Percentiles rank a stretch among this genome's conserved stretches.
Evolutionary conservation across 2,888 invertebrate genomes (phyloP).

Genomic region (Apamea epomidion): DNA sequence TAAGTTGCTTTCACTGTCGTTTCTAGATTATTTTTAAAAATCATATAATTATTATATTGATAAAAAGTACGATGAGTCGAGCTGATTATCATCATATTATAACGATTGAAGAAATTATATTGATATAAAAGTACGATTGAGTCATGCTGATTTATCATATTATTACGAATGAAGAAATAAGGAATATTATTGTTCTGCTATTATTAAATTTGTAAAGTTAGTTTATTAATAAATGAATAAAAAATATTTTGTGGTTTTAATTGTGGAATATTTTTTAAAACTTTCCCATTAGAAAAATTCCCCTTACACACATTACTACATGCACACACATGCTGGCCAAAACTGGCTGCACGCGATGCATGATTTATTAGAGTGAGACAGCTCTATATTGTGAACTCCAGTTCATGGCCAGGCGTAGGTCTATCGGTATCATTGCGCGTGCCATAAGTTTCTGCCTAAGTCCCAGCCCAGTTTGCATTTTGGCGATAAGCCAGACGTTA

Average conservation of each 20-base stretch:
- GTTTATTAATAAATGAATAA: slow-evolving; percentile 91
- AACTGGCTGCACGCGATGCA: neutral
- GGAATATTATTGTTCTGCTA: slow-evolving; percentile 91
- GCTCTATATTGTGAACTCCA: neutral
- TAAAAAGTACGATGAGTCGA: slow-evolving; percentile 89
- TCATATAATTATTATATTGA: slow-evolving; percentile 90
- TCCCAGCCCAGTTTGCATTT: neutral
- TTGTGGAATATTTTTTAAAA: slow-evolving; percentile 49
- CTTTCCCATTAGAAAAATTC: too few relatives aligned
- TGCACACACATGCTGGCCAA: too few relatives aligned
- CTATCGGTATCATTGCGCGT: neutral
- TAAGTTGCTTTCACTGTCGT: slow-evolving; percentile 90
- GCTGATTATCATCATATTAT: slow-evolving; percentile 84
- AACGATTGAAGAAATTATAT: slow-evolving; percentile 90
- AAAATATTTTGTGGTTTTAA: slow-evolving; percentile 84
- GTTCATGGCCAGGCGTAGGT: neutral
- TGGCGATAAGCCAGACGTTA: neutral
- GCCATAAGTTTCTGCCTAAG: too few relatives aligned
- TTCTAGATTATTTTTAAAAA: slow-evolving; percentile 89
- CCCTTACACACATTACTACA: neutral
- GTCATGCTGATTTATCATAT: slow-evolving; percentile 87
- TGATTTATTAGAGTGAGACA: neutral
- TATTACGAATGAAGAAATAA: slow-evolving; percentile 91
- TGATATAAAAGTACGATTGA: slow-evolving; percentile 89
- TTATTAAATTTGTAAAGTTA: slow-evolving; percentile 91